phyloP scores from a whole-genome alignment of 2,797 vertebrate genomes.

The Synaphobranchus kaupii region DNA sequence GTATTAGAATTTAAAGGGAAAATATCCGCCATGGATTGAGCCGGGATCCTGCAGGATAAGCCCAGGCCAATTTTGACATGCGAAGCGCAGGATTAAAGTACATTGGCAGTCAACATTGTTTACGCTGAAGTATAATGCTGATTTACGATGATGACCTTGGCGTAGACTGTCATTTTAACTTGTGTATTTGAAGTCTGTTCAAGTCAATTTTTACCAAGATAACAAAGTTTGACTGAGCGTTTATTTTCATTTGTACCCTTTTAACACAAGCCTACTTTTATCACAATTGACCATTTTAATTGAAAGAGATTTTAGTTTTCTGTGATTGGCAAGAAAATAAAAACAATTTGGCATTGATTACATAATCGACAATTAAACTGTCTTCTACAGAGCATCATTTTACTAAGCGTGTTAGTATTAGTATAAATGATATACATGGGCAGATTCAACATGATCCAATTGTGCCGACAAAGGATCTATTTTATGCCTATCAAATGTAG shows the following conservation, averaged over 20 bases:
- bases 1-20: not conserved
- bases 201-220: not conserved
- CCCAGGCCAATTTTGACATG: not conserved
- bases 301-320: not conserved
- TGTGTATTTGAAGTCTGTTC: not conserved
- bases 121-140: not conserved
- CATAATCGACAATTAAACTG: not conserved
- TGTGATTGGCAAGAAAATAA: not conserved
- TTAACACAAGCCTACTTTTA: not conserved
- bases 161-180: not conserved
- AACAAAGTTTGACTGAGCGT: not conserved
- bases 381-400: not conserved
- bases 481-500: not conserved
- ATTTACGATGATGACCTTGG: not conserved
- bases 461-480: not conserved
- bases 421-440: not conserved
- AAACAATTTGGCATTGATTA: not conserved
- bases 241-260: not conserved
- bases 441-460: not conserved
- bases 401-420: not conserved
- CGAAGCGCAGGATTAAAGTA: not conserved
- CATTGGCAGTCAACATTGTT: not conserved
- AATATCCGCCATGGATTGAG: not conserved
- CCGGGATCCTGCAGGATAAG: not conserved
- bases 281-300: not conserved